Conservation (phyloP, 2,113 vertebrate species). For the Tonatia bakeri region DNA sequence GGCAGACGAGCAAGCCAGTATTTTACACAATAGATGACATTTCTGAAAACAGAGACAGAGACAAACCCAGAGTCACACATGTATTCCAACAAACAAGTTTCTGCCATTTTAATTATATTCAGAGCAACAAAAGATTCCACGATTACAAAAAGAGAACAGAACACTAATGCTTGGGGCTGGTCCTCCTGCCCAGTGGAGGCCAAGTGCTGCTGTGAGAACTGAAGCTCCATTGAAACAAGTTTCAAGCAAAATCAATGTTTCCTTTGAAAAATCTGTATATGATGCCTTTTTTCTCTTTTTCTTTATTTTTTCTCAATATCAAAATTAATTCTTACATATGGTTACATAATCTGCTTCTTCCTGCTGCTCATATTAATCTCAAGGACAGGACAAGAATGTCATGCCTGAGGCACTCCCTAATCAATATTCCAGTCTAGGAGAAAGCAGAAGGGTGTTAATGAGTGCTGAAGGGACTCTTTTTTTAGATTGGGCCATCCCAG, state of each 20-base stretch:
- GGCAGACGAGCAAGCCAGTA: neutral
- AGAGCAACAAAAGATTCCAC: slow-evolving; percentile 72
- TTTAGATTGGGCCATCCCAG: neutral
- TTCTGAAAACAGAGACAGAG: slow-evolving; percentile 61
- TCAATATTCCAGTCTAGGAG: slow-evolving; percentile 42
- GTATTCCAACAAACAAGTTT: slow-evolving; percentile 68
- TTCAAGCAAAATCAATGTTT: slow-evolving; percentile 46
- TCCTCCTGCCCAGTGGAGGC: slow-evolving; percentile 19
- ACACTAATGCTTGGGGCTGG: slow-evolving; percentile 52
- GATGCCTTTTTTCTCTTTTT: neutral
- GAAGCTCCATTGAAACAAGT: neutral
- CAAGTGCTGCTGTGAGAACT: neutral
- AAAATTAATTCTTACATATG: slow-evolving; percentile 55
- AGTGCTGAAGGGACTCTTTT: neutral
- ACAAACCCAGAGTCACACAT: slow-evolving; percentile 55
- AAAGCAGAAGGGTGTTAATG: slow-evolving; percentile 57
- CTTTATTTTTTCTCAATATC: neutral
- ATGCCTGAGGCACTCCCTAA: slow-evolving; percentile 38
- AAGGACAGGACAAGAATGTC: slow-evolving; percentile 42
- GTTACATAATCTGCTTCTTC: slow-evolving; percentile 44
- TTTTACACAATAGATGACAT: slow-evolving; percentile 5
- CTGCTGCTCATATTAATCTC: slow-evolving; percentile 47
- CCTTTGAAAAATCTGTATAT: neutral
- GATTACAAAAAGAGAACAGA: slow-evolving; percentile 76
- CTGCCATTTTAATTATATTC: slow-evolving; percentile 75